Evolutionary conservation across 2,888 invertebrate species (phyloP).

Genomic region (Sycophila texana): DNA sequence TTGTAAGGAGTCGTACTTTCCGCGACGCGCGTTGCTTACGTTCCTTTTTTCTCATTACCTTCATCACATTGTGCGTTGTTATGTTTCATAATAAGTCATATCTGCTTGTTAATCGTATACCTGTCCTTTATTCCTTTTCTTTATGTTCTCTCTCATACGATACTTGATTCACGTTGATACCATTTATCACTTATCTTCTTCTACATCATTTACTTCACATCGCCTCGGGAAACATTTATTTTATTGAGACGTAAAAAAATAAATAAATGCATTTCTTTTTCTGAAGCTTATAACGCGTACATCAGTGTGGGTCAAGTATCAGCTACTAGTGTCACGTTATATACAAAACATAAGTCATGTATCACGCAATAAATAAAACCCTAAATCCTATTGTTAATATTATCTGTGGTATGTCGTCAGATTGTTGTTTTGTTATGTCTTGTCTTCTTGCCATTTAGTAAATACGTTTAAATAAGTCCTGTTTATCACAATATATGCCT

Average conservation of each 20-base stretch:
- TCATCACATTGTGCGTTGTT: slow-evolving; percentile 54
- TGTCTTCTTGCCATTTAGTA: slow-evolving; percentile 74
- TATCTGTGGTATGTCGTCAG: slow-evolving; percentile 75
- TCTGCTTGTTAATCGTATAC: slow-evolving; percentile 57
- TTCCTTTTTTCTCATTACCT: slow-evolving; percentile 32
- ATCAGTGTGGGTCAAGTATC: slow-evolving; percentile 51
- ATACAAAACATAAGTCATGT: slow-evolving; percentile 52
- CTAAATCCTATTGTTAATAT: slow-evolving; percentile 62
- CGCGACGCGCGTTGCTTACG: slow-evolving; percentile 46
- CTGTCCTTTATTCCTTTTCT: slow-evolving; percentile 40
- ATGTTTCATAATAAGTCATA: slow-evolving; percentile 55
- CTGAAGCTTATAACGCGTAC: too few relatives aligned
- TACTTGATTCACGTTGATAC: slow-evolving; percentile 52
- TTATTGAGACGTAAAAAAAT: too few relatives aligned
- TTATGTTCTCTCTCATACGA: slow-evolving; percentile 45
- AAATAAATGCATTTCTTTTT: not conserved
- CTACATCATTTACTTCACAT: not conserved
- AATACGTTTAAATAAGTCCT: slow-evolving; percentile 56
- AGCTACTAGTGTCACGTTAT: slow-evolving; percentile 44
- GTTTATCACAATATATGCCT: slow-evolving; percentile 62
- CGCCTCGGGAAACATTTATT: not conserved
- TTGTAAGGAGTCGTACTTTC: too few relatives aligned
- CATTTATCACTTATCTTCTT: not conserved
- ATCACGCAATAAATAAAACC: slow-evolving; percentile 53
- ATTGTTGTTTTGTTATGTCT: slow-evolving; percentile 74